Conservation (phyloP, 2,888 invertebrate genomes). For the Hirtodrosophila confusa region DNA sequence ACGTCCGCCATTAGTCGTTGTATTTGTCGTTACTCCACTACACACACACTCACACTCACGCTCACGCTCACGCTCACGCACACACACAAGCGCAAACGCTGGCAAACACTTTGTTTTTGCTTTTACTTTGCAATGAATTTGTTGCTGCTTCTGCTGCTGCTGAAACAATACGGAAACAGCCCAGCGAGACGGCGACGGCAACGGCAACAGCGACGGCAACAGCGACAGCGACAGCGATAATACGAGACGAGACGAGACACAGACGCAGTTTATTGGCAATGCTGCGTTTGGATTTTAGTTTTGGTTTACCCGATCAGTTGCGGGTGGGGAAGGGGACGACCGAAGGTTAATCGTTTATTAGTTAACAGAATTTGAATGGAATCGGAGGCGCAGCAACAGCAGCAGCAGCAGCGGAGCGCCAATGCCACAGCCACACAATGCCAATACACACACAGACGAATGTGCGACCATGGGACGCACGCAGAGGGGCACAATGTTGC, state of each 20-base stretch:
- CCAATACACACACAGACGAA: conserved; percentile 63
- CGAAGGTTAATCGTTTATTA: conserved; percentile 80
- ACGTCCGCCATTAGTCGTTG: conserved; percentile 82
- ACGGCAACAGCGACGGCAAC: conserved; percentile 4
- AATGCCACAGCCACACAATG: conserved; percentile 69
- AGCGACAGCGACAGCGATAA: not conserved
- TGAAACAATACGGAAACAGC: conserved; percentile 62
- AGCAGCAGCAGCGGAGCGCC: conserved; percentile 51
- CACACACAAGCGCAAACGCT: conserved; percentile 32
- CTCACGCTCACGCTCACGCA: conserved; percentile 23
- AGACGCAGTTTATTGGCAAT: conserved; percentile 51
- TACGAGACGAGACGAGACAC: conserved; percentile 15
- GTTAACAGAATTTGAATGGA: conserved; percentile 73
- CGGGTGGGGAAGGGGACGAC: conserved; percentile 33
- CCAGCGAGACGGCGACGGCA: conserved; percentile 19
- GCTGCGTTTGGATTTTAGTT: conserved; percentile 45
- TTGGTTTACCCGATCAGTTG: conserved; percentile 37
- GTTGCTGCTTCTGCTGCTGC: conserved; percentile 55
- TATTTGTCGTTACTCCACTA: conserved; percentile 46
- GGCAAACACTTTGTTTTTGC: conserved; percentile 50
- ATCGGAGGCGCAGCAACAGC: conserved; percentile 55
- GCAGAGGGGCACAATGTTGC: conserved; percentile 48
- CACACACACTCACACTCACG: conserved; percentile 22
- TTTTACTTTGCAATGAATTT: conserved; percentile 50
- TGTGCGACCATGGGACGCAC: conserved; percentile 65